These are phyloP conservation scores for Malurus melanocephalus DNA, from an alignment of 2,113 vertebrate species.

Conservation along the genomic window DNA sequence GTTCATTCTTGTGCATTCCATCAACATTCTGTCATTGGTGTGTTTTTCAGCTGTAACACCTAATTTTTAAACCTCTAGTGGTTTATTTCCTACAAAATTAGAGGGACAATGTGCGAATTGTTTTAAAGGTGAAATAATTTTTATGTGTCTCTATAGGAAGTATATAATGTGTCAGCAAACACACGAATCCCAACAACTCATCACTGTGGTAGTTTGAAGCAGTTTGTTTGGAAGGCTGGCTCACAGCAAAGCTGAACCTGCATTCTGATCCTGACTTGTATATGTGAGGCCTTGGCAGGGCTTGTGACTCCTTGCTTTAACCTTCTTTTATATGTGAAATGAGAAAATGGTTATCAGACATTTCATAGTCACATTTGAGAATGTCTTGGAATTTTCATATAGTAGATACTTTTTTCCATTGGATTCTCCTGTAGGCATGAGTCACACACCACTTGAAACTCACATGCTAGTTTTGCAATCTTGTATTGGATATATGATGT, in stretches of 20 bases:
- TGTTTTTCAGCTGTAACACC: background rate
- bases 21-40: accelerated
- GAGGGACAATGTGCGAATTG: background rate
- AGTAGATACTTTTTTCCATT: background rate
- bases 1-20: background rate
- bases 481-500: background rate
- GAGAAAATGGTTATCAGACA: background rate
- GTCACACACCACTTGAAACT: background rate
- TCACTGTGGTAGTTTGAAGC: background rate
- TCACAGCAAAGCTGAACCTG: background rate
- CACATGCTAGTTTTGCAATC: background rate
- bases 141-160: background rate
- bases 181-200: background rate
- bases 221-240: background rate
- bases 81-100: background rate
- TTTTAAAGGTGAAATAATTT: background rate
- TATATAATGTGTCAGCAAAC: background rate
- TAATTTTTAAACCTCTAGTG: background rate
- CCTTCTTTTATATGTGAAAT: background rate
- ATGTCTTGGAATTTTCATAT: background rate
- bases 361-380: background rate
- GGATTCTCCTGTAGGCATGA: background rate
- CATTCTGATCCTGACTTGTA: background rate
- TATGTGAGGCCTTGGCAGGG: background rate
- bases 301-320: background rate